Percentiles rank a stretch among this genome's conserved stretches.
These are phyloP conservation scores for Urocolius indicus DNA, from an alignment of 2,113 vertebrate genomes.

Conservation along the genomic window DNA sequence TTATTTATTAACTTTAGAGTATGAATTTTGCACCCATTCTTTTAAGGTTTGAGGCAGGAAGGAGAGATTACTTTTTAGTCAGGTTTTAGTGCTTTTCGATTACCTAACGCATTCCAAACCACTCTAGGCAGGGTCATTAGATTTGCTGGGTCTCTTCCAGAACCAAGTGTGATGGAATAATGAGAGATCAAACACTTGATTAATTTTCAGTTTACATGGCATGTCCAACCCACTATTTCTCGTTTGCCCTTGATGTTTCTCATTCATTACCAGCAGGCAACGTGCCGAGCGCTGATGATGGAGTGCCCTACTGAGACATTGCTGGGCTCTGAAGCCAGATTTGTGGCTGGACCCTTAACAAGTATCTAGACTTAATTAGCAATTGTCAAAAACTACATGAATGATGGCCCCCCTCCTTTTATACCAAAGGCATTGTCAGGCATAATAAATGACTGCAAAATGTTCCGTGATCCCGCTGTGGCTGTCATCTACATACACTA, in stretches of 20 bases:
- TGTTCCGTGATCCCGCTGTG: not conserved
- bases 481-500: not conserved
- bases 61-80: not conserved
- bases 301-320: slow-evolving; percentile 28
- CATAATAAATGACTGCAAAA: slow-evolving; percentile 18
- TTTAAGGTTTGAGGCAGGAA: not conserved
- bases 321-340: slow-evolving; percentile 34
- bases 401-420: not conserved
- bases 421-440: slow-evolving; percentile 30
- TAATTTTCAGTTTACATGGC: slow-evolving; percentile 15
- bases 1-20: not conserved
- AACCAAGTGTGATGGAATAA: slow-evolving; percentile 20
- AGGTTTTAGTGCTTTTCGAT: not conserved
- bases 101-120: not conserved
- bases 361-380: slow-evolving; percentile 42
- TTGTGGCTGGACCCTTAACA: slow-evolving; percentile 8
- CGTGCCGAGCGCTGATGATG: slow-evolving; percentile 27
- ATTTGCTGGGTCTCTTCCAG: slow-evolving; percentile 30
- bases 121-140: not conserved
- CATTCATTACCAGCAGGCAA: not conserved
- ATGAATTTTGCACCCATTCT: not conserved
- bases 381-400: slow-evolving; percentile 33
- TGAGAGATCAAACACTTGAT: slow-evolving; percentile 13
- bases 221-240: not conserved
- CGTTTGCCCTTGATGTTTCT: not conserved